Evolutionary conservation across 30 jellyfish, hydroid and myxozoan genomes (phyloP).

Genomic region (Pelagia noctiluca): DNA sequence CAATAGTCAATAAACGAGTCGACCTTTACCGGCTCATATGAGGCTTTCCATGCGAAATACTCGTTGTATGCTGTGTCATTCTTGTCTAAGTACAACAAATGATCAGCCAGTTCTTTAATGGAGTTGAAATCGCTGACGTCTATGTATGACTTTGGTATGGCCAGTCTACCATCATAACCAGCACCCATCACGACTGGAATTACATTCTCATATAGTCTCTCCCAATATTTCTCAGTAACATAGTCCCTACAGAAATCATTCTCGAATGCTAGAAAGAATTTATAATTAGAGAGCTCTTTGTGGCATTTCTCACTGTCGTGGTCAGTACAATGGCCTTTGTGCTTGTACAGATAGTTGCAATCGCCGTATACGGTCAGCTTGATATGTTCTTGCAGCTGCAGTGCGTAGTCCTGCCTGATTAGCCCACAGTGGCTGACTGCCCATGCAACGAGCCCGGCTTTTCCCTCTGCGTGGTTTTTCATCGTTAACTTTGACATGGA

Average conservation of each 20-base stretch:
- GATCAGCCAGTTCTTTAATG: constrained; percentile 80
- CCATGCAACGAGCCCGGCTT: constrained; percentile 82
- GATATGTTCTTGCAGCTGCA: constrained; percentile 79
- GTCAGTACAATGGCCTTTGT: constrained; percentile 72
- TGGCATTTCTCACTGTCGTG: constrained; percentile 55
- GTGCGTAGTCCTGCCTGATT: constrained; percentile 79
- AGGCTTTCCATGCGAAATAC: constrained; percentile 78
- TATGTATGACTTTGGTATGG: constrained; percentile 92
- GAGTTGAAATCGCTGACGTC: constrained; percentile 79
- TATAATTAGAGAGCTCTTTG: constrained; percentile 64
- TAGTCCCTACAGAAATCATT: constrained; percentile 93
- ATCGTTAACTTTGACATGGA: not conserved
- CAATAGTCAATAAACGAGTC: constrained; percentile 31
- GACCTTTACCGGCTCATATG: constrained; percentile 18
- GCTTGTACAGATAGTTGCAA: constrained; percentile 66
- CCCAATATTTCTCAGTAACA: constrained; percentile 95
- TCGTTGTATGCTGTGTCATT: constrained; percentile 83
- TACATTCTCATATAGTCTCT: constrained; percentile 39
- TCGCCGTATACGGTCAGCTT: constrained; percentile 90
- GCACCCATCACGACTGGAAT: constrained; percentile 98
- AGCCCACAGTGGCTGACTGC: constrained; percentile 88
- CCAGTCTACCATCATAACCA: constrained; percentile 60
- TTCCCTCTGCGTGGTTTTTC: constrained; percentile 76
- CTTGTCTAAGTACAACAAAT: constrained; percentile 66
- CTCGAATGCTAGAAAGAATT: constrained; percentile 90